phyloP scores from a whole-genome alignment of 1,140 invertebrate genomes.

The Aphelenchoides avenae region DNA sequence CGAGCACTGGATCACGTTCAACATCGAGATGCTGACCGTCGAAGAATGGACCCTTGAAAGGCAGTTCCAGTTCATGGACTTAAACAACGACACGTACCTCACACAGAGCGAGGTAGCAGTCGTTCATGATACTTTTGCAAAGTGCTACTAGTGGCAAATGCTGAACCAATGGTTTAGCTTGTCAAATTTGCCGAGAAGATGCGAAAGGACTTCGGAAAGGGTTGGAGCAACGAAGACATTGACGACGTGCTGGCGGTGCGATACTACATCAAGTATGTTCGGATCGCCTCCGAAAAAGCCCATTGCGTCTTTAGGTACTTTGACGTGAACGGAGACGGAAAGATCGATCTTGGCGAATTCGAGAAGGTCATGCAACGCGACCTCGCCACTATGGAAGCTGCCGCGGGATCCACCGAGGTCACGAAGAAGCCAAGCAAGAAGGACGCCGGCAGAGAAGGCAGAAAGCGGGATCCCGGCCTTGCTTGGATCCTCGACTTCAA shows the following conservation, averaged over 20 bases:
- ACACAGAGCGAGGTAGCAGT: constrained; percentile 41
- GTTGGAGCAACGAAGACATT: constrained; percentile 57
- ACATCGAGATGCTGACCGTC: constrained; percentile 51
- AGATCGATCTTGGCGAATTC: constrained; percentile 41
- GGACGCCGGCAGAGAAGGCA: constrained; percentile 22
- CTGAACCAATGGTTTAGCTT: constrained; percentile 37
- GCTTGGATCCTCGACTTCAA: constrained; percentile 58
- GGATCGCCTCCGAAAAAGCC: not conserved
- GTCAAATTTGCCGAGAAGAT: constrained; percentile 42
- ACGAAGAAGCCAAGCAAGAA: constrained; percentile 13
- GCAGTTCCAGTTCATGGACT: constrained; percentile 54
- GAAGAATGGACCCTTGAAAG: constrained; percentile 45
- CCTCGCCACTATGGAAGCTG: constrained; percentile 35
- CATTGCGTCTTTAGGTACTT: constrained; percentile 46
- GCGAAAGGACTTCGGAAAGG: constrained; percentile 54
- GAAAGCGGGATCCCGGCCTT: constrained; percentile 52
- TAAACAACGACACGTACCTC: constrained; percentile 51
- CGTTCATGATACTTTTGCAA: not conserved
- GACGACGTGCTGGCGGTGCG: constrained; percentile 51
- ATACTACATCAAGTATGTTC: constrained; percentile 53
- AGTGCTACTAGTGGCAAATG: not conserved
- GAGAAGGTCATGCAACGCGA: constrained; percentile 46
- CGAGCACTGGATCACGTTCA: constrained; percentile 56
- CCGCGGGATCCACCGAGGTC: too few species aligned
- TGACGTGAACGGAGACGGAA: constrained; percentile 48